phyloP scores from a whole-genome alignment of 2,113 vertebrate species.

The Crypturellus undulatus region DNA sequence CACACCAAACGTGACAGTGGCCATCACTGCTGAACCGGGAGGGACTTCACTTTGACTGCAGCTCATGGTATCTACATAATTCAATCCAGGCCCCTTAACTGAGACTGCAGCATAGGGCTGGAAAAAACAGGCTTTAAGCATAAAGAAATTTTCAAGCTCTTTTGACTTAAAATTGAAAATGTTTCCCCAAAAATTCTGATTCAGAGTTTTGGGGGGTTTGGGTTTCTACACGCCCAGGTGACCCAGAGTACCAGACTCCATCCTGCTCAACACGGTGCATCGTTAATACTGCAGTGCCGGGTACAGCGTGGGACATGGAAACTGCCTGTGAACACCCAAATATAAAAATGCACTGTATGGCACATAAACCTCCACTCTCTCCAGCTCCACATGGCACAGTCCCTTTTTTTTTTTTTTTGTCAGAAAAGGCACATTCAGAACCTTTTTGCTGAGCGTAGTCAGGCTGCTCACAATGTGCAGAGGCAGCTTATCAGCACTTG shows the following conservation, averaged over 20 bases:
- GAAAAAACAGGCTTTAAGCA: not conserved
- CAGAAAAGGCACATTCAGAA: not conserved
- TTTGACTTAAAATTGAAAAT: not conserved
- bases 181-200: not conserved
- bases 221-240: not conserved
- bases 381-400: not conserved
- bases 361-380: not conserved
- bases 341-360: accelerated
- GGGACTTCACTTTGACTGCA: not conserved
- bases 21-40: not conserved
- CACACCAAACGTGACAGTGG: accelerated
- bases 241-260: not conserved
- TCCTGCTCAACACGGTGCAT: accelerated
- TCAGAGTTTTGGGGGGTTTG: not conserved
- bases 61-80: not conserved
- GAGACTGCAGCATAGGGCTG: not conserved
- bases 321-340: not conserved
- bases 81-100: not conserved
- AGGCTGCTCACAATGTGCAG: accelerated
- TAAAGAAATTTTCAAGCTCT: not conserved
- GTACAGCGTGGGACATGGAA: not conserved
- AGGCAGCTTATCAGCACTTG: not conserved
- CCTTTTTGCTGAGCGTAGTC: not conserved
- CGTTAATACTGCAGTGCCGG: not conserved
- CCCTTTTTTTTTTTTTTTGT: not conserved